Base-by-base conservation (phyloP, 37 sponge, comb jelly and placozoan genomes). In the Geodia barretti region DNA sequence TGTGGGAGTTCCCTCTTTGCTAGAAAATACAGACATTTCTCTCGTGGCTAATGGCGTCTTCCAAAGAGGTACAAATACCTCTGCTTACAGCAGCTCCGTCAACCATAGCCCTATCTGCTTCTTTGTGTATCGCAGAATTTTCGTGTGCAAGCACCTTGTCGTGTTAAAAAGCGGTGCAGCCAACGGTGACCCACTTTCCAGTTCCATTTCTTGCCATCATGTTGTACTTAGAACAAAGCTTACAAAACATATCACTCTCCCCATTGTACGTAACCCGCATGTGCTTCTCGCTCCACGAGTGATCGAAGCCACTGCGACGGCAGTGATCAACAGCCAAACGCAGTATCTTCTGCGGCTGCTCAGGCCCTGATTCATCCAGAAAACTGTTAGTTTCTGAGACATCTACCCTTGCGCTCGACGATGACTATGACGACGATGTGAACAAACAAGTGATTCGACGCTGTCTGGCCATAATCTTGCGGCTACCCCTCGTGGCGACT, bases 21-120 rank as follows among this genome's bases (percentile, higher is more conserved):
- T 1, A 78, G 68, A 66, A 66, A 78, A 41, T 78, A 78, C 28
- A 78, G 68, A 28, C 65, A 64, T 40, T 78, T 78, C 40, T 72
- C 41, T 73, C 65, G 32, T 3, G 37, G 39, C 41, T 62, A 30
- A 72, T 42, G 29, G 73, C 65, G 39, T 82, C 66, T 11, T 67
- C 21, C 34, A 82, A 47, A 23, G 74, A 64, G 33, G 25, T 24
- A 29, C 32, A 39, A 72, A 82, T 71, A 32, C 64, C 83, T n/a
- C 83, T 41, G 17, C 28, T 26, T 7, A 8, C 25, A 24, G 17
- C 66, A 65, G 28, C 25, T 65, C 7, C 25, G 25, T 24, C 66
- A 65, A 29, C 66, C 25, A 24, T 65, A 65, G 17, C 66, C 25
- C 66, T 39, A 41, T 73, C 41, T 4, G 73, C 47, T 73, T 39